Evolutionary conservation across 2,888 invertebrate genomes (phyloP).

Genomic region (Achlya flavicornis): DNA sequence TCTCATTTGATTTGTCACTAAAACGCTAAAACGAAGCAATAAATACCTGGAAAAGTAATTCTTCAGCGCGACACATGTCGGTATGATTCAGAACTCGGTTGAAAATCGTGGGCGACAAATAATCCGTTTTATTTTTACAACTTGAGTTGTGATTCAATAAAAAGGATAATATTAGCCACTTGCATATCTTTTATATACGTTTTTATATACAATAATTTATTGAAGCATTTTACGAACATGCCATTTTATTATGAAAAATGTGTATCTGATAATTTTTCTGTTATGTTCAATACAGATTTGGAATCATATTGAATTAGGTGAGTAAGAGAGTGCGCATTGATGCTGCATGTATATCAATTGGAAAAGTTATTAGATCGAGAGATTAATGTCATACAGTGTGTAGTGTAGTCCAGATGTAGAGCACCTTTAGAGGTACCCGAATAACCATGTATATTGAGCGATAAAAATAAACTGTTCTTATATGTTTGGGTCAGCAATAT

Average conservation of each 20-base stretch:
- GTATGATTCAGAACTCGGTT: constrained; percentile 55
- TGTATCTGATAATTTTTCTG: neutral
- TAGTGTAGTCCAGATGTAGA: too few relatives aligned
- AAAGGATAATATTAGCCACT: constrained; percentile 56
- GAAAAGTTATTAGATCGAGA: too few relatives aligned
- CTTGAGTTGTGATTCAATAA: constrained; percentile 64
- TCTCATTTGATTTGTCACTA: constrained; percentile 23
- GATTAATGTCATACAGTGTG: too few relatives aligned
- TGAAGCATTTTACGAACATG: neutral
- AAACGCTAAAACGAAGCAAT: constrained; percentile 40
- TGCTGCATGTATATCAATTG: too few relatives aligned
- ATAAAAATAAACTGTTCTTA: too few relatives aligned
- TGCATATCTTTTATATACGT: constrained; percentile 26
- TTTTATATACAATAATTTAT: constrained; percentile 1
- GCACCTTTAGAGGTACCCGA: too few relatives aligned
- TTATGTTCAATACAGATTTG: neutral
- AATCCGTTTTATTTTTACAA: constrained; percentile 67
- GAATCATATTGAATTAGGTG: neutral
- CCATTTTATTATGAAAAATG: neutral
- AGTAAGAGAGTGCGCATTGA: neutral
- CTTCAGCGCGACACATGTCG: constrained; percentile 48
- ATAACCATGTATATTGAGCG: too few relatives aligned
- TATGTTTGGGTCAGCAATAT: too few relatives aligned
- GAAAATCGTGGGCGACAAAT: constrained; percentile 64
- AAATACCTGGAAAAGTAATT: constrained; percentile 57